Evolutionary conservation across 2,888 invertebrate genomes (phyloP), one percentile per base, ranked within the genome.

Genomic region (Agrochola lychnidis): DNA sequence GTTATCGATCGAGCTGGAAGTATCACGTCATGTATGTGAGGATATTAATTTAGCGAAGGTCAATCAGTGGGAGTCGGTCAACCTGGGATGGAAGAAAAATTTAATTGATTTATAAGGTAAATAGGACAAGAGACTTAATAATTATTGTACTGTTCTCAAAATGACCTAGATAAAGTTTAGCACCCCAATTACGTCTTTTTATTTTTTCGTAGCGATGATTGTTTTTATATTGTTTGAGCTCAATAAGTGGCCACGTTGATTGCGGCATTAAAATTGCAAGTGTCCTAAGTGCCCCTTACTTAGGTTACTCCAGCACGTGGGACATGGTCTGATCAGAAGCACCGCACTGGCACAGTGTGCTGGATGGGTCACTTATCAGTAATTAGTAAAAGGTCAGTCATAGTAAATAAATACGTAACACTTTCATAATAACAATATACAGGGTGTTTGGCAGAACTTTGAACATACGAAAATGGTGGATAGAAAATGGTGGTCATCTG

Each of bases 31-130:
- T 87, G 66, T 66, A 68, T 81, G 62, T 53, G 19, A 66, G 79
- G 76, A 77, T 85, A 78, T 85, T 85, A 79, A 86, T 86, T 87
- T 76, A 79, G 75, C 62, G 75, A 82, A 85, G 82, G 87, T 82
- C 75, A 70, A 66, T 76, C 73, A 71, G 53, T 69, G 53, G 63
- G 76, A 81, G 48, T 83, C 30, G 76, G 77, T 78, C 82, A 63
- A 74, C 82, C 74, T 81, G 69, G 22, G 63, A 74, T 77, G 25
- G n/a, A 70, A 30, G 61, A 42, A 79, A 73, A 68, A 69, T 30
- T 6, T 1, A 40, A 30, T 40, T 76, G 22, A 19, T 45, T 40
- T 72, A 57, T 19, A 71, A 57, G 19, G 40, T 71, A 51, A 40
- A 36, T 19, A 16, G 16, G 22, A 42, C 22, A 42, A 40, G n/a